Evolutionary conservation across 2,113 vertebrate genomes (phyloP), one percentile per base, ranked within the genome.

Genomic region (Sterna hirundo): DNA sequence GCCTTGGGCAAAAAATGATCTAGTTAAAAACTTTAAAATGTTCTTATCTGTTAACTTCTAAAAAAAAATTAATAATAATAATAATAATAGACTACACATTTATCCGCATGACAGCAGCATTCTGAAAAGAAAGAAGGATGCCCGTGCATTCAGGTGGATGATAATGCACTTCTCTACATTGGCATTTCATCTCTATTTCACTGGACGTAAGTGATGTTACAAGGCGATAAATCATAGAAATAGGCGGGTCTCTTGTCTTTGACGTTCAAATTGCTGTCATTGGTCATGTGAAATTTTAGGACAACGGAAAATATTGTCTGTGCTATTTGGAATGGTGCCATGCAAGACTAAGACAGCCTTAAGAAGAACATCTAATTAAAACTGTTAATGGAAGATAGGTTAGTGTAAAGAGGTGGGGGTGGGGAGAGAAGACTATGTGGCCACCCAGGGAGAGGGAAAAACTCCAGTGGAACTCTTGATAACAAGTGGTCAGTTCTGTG

Each of bases 1-100:
- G 6, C 6, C 15, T 64, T 69, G 9, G 7, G 11, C 3, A 1
- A 15, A 62, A 11, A 5, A 19, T 1, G 11, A 34, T 38, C 30
- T 64, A 60, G 6, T 60, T 64, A 60, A 71, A 7, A 72, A 52
- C 13, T 86, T 76, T 36, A 13, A 74, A 80, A 69, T 57, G 2
- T 60, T 36, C 3, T 62, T 68, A 18, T 52, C 19, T 62, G 5
- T 46, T 81, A 27, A 32, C 14, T 17, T 58, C 7, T 83, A n/a
- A n/a, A 51, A 32, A 25, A 55, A 64, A 55, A 38, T 38, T 40
- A 12, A 51, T n/a, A 74, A 52, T 26, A 46, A 65, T 27, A 44
- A 60, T 15, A 54, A 51, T 47, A 40, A 55, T 18, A 19, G 2
- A 7, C 25, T 62, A 12, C 10, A 61, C 13, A 8, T 66, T 61